These are phyloP conservation scores for Xenus cinereus DNA, from an alignment of 2,113 vertebrate genomes.

Conservation along the genomic window DNA sequence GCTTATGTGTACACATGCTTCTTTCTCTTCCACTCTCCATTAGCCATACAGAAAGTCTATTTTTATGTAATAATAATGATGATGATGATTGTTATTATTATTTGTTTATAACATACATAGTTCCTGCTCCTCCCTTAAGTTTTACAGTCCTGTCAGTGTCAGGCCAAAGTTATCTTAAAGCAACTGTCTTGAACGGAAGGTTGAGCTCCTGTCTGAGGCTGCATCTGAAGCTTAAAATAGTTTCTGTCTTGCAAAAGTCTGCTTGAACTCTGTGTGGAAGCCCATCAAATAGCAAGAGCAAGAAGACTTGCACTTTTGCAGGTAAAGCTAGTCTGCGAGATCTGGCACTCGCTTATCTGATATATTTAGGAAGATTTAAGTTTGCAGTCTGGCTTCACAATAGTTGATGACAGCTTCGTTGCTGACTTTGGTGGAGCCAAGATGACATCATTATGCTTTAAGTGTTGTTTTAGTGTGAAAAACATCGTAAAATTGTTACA, in stretches of 20 bases:
- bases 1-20: background rate
- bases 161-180: background rate
- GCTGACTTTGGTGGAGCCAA: constrained; percentile 4
- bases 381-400: background rate
- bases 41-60: background rate
- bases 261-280: background rate
- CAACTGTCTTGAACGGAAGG: background rate
- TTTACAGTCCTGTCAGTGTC: background rate
- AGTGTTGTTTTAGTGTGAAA: constrained; percentile 30
- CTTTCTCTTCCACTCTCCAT: background rate
- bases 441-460: constrained; percentile 31
- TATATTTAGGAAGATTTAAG: background rate
- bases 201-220: background rate
- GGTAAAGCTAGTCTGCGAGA: background rate
- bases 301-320: background rate
- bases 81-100: background rate
- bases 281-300: background rate
- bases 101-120: background rate
- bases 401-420: background rate
- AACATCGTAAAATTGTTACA: constrained; percentile 15
- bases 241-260: background rate
- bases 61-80: background rate
- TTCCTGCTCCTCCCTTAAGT: background rate
- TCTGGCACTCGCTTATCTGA: background rate
- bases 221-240: background rate